Evolutionary conservation across 92 coral and sea anemone species (phyloP).

Genomic region (Chrysogorgia sp.): DNA sequence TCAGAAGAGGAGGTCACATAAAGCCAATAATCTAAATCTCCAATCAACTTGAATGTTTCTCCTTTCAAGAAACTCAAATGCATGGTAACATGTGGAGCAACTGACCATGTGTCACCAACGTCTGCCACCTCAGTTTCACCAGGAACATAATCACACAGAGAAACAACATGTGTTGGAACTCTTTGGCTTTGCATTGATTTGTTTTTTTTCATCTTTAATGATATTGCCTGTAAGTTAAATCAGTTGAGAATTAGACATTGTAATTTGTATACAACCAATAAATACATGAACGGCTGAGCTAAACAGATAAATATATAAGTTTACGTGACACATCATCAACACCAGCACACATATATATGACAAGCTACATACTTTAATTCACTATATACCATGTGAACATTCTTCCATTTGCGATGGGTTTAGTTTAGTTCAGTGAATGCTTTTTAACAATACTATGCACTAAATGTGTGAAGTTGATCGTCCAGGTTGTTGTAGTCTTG

Average conservation of each 20-base stretch:
- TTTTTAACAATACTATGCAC: too few species aligned
- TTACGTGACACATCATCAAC: too few species aligned
- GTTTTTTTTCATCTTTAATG: background rate
- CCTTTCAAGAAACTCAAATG: constrained; percentile 72
- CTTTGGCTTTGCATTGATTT: background rate
- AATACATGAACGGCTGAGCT: too few species aligned
- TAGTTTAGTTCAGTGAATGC: too few species aligned
- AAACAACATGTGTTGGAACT: constrained; percentile 6
- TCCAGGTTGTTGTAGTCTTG: too few species aligned
- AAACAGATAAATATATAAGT: too few species aligned
- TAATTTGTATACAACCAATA: too few species aligned
- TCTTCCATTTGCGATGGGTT: too few species aligned
- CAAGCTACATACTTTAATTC: too few species aligned
- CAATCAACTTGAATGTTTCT: constrained; percentile 75
- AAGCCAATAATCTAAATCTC: constrained; percentile 86
- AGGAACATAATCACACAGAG: constrained; percentile 35
- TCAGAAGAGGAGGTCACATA: constrained; percentile 65
- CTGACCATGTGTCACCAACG: constrained; percentile 20
- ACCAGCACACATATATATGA: too few species aligned
- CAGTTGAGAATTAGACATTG: background rate
- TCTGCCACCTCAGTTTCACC: constrained; percentile 14
- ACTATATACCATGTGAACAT: too few species aligned
- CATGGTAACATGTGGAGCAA: constrained; percentile 75
- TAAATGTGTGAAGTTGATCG: too few species aligned
- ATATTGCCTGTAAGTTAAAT: background rate